Base-by-base conservation (phyloP, 2,113 vertebrate species). In the Dromiciops gliroides region DNA sequence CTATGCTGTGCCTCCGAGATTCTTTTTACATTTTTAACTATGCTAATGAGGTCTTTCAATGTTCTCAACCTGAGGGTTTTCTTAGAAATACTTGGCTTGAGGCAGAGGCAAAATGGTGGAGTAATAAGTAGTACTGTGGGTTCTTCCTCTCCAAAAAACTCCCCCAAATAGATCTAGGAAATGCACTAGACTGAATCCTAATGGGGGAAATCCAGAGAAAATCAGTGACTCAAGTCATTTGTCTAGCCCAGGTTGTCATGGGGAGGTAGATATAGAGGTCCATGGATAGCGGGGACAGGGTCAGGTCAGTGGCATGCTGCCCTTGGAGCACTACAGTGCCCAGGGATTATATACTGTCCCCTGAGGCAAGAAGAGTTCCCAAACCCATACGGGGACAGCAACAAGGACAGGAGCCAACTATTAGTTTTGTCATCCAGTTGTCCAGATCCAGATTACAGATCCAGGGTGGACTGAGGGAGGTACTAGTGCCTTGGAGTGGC, bases 21-120 rank as follows among this genome's bases (percentile, higher is more conserved):
- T 96, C 8, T 94, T 91, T 51, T 94, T 28, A 89, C 92, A 89
- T 95, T 31, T 92, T 95, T 37, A 91, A 75, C 49, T 95, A 31
- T 96, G 67, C 6, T 83, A 50, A n/a, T 1, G 92, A 94, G 14
- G 2, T 31, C 91, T 94, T 91, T 92, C 8, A 28, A 26, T 93
- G 91, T 92, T 60, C 6, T 31, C 22, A 75, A 5, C 75, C 83
- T 93, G 50, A 94, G 93, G 31, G 49, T 51, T 91, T n/a, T 53
- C 47, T 93, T 92, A 94, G 75, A 92, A 93, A 96, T 44, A 1
- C 0, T 2, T 22, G 19, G n/a, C 67, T 83, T 44, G 19, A 44
- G 19, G 67, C n/a, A 22, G 67, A 83, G 67, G 19, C 37, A 83
- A 67, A 83, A 83, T 83, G n/a, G n/a, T 83, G 67, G 67, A 83